A percentile compares a stretch with the other conserved stretches of the same genome.
Evolutionary conservation across 2,113 vertebrate genomes (phyloP).

Genomic region (Lethenteron camtschaticum): DNA sequence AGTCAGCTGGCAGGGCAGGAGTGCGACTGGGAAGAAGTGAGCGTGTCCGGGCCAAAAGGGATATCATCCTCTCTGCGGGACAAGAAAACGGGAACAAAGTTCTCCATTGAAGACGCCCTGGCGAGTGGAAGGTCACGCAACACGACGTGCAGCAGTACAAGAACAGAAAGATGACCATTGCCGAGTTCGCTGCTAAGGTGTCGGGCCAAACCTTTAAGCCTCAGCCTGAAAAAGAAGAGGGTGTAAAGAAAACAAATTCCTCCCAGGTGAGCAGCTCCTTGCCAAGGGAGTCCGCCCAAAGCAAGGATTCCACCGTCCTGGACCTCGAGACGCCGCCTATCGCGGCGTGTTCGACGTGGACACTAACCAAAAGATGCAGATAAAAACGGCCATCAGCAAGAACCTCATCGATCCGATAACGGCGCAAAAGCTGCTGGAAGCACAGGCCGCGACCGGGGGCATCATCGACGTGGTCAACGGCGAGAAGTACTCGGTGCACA

Average conservation of each 20-base stretch:
- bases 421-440: slow-evolving; percentile 62
- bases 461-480: slow-evolving; percentile 59
- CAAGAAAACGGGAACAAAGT: slow-evolving; percentile 73
- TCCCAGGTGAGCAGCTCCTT: too few relatives aligned
- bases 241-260: too few relatives aligned
- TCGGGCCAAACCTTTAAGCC: slow-evolving; percentile 34
- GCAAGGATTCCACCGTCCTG: background rate
- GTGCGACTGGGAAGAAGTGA: slow-evolving; percentile 93
- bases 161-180: slow-evolving; percentile 80
- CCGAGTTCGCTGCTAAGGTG: slow-evolving; percentile 70
- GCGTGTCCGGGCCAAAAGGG: slow-evolving; percentile 56
- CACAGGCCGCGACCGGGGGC: slow-evolving; percentile 73
- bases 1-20: slow-evolving; percentile 82
- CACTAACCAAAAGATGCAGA: slow-evolving; percentile 48
- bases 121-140: slow-evolving; percentile 34
- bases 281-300: slow-evolving; percentile 16
- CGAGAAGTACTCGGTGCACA: slow-evolving; percentile 66
- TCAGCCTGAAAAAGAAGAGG: too few relatives aligned
- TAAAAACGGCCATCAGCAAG: slow-evolving; percentile 46
- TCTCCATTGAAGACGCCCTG: slow-evolving; percentile 73
- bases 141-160: slow-evolving; percentile 56
- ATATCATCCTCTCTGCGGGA: slow-evolving; percentile 72
- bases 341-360: slow-evolving; percentile 44
- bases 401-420: slow-evolving; percentile 55
- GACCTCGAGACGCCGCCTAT: slow-evolving; percentile 36